Conservation (phyloP, 1,140 invertebrate species). For the Tetramorium alpestre region DNA sequence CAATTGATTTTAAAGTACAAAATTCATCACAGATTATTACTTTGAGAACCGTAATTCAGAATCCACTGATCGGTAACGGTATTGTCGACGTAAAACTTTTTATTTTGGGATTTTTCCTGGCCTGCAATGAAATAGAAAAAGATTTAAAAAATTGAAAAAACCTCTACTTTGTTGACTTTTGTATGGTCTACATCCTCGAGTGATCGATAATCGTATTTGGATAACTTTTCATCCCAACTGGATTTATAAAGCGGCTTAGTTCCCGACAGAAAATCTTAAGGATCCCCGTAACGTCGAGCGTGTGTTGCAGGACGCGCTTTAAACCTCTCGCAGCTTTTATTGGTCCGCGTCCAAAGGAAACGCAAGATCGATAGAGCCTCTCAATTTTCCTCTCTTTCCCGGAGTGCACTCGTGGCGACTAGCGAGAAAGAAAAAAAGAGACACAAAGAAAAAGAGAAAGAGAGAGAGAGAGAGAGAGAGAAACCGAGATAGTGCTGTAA, state of each 20-base stretch:
- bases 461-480: constrained; percentile 19
- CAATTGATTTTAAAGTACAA: neutral
- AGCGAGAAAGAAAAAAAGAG: constrained; percentile 8
- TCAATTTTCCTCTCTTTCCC: constrained; percentile 75
- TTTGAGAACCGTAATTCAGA: neutral
- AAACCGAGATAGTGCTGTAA: constrained; percentile 72
- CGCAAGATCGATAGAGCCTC: constrained; percentile 76
- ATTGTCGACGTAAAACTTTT: neutral
- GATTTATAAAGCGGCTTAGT: neutral
- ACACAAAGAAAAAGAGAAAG: constrained; percentile 32
- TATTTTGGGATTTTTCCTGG: neutral
- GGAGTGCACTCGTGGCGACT: constrained; percentile 51
- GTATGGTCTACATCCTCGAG: neutral
- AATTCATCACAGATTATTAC: neutral
- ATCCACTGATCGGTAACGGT: neutral
- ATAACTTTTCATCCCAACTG: neutral
- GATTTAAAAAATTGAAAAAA: neutral
- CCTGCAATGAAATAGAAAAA: neutral
- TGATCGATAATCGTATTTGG: constrained; percentile 3
- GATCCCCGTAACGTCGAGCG: constrained; percentile 34
- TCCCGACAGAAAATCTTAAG: constrained; percentile 52
- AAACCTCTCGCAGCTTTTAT: constrained; percentile 54
- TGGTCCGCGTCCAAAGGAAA: constrained; percentile 70
- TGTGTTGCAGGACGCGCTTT: constrained; percentile 29
- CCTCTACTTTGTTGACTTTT: neutral